Evolutionary conservation across 2,888 invertebrate genomes (phyloP).

Genomic region (Eugnorisma glareosa): DNA sequence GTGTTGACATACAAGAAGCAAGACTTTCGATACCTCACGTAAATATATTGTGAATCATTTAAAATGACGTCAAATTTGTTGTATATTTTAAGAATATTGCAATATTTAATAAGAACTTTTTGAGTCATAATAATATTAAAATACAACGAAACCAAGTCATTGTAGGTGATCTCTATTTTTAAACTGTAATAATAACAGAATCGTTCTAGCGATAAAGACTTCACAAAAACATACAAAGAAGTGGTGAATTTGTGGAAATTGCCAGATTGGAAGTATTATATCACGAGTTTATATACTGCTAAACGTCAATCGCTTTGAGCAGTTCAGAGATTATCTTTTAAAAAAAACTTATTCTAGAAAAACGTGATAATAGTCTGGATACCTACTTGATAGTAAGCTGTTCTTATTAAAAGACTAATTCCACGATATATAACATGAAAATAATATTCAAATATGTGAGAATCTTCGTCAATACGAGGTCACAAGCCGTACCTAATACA

Average conservation of each 20-base stretch:
- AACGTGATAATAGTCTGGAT: background rate
- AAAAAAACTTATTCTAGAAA: slow-evolving; percentile 3
- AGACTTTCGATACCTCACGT: background rate
- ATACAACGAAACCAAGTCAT: background rate
- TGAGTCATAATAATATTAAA: slow-evolving; percentile 13
- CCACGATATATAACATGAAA: background rate
- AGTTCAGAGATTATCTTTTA: slow-evolving; percentile 31
- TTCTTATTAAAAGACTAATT: background rate
- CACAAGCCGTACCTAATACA: background rate
- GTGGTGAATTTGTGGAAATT: background rate
- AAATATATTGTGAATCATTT: slow-evolving; percentile 31
- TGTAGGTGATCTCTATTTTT: slow-evolving; percentile 40
- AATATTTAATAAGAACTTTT: slow-evolving; percentile 1
- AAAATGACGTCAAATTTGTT: slow-evolving; percentile 13
- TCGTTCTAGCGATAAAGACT: slow-evolving; percentile 35
- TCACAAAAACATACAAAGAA: slow-evolving; percentile 38
- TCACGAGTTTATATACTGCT: background rate
- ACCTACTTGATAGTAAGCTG: background rate
- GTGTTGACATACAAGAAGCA: slow-evolving; percentile 20
- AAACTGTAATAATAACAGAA: slow-evolving; percentile 23
- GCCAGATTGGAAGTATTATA: background rate
- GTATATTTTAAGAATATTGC: slow-evolving; percentile 15
- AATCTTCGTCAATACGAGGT: background rate
- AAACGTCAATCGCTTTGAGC: background rate
- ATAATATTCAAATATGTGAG: background rate